These are phyloP conservation scores for Ceryle rudis DNA, from an alignment of 2,797 vertebrate species.

Conservation along the genomic window DNA sequence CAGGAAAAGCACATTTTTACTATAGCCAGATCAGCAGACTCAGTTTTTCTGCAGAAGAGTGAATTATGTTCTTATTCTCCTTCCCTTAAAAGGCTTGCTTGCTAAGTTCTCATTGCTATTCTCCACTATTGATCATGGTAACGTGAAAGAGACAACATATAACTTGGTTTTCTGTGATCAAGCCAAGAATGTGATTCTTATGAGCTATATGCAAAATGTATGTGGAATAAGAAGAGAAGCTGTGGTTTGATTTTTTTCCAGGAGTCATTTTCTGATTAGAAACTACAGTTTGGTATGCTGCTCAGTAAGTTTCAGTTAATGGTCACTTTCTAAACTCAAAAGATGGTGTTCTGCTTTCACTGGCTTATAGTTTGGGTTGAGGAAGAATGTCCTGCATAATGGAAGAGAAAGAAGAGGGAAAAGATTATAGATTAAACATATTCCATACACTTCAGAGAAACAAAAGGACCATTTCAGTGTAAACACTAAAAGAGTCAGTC, in stretches of 20 bases:
- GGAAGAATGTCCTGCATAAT: not conserved
- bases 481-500: not conserved
- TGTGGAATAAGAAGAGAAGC: not conserved
- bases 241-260: not conserved
- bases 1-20: not conserved
- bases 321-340: not conserved
- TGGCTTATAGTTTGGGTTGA: not conserved
- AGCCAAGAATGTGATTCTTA: not conserved
- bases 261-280: not conserved
- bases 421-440: not conserved
- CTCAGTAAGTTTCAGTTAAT: not conserved
- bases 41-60: not conserved
- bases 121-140: not conserved
- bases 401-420: not conserved
- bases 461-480: not conserved
- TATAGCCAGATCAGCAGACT: not conserved
- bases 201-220: not conserved
- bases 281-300: not conserved
- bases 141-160: not conserved
- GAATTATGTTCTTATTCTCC: not conserved
- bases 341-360: not conserved
- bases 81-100: not conserved
- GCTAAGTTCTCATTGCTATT: not conserved
- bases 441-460: not conserved
- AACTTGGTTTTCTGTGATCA: not conserved